Evolutionary conservation across 2,113 vertebrate species (phyloP), one percentile per base, ranked within the genome.

Genomic region (Xerus inauris): DNA sequence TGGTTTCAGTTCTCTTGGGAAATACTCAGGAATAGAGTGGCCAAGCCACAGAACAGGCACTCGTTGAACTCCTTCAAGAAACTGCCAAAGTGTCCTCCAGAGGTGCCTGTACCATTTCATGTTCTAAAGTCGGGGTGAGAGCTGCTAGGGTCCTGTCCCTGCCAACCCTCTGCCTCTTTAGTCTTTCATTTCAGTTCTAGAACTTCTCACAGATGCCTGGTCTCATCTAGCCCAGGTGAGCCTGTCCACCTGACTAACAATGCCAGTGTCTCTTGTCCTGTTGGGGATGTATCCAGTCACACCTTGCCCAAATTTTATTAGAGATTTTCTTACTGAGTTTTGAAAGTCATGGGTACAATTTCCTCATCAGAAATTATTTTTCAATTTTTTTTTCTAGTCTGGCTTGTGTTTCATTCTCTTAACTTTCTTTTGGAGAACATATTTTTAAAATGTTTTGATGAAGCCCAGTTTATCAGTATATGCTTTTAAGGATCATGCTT

Each of bases 21-120:
- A 62, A 64, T 64, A 40, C 35, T 0, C 26, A 47, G 19, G 42
- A 47, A 6, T 20, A 11, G 1, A 19, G 38, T n/a, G 26, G 26
- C n/a, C 30, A 30, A 26, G 69, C 80, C 94, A 22, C 49, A n/a
- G 4, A 38, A 12, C 13, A 26, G 14, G 5, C 26, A 13, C 8
- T 1, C 3, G 13, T 28, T 82, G 40, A 16, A 24, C n/a, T 47
- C 76, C 57, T 32, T 17, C 40, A 65, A 51, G 76, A 28, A 32
- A 13, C 6, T 19, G 9, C 67, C 54, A 1, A 57, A 6, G 54
- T 22, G 19, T 32, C 72, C 10, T 19, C 64, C 64, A 59, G 2
- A 11, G 32, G 6, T 3, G 12, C 28, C 32, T 2, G 17, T 5
- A 28, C 14, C 64, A 0, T 19, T 30, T 28, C 49, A 19, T 35